Base-by-base conservation (phyloP, 2,113 vertebrate species). In the Empidonax traillii region DNA sequence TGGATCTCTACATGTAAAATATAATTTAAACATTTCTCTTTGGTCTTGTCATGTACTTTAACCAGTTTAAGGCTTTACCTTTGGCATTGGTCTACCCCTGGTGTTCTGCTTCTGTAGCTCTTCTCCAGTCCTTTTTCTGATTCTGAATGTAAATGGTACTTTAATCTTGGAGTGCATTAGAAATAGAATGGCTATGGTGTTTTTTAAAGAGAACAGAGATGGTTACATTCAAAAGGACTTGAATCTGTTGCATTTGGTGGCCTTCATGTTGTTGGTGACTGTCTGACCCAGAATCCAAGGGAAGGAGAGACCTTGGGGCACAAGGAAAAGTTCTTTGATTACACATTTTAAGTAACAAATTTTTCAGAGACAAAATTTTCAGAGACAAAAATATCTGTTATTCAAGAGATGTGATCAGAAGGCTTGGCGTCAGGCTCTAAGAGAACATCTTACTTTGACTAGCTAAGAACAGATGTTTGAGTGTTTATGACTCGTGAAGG, bases 391-490 rank as follows among this genome's bases (percentile, higher is more conserved):
- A 85, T 22, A 58, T 75, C n/a, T 85, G 53, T 41, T 79, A 17
- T 13, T 44, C 30, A n/a, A 17, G 39, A 46, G 27, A 35, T 0
- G 0, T 15, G 11, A 53, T 72, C 35, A n/a, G 28, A 41, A 73
- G 27, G 8, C 41, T 66, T 65, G 14, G 55, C 73, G 55, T 27
- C 7, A 65, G 13, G 8, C 8, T 68, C 17, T 55, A 2, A 2
- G 30, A 79, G 25, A 74, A 31, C 7, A 17, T 39, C 82, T 85
- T 71, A 37, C 76, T 91, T 63, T 63, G 14, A 21, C 49, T 13
- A 12, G 25, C 8, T 61, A n/a, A 55, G 28, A 44, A 55, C 8
- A 53, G 31, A 8, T 35, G 19, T 35, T 47, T 46, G 25, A 12
- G 56, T 63, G 25, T 66, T 75, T n/a, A 13, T 52, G 25, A 22